Percentiles rank a stretch among this genome's conserved stretches.
Conservation (phyloP, 2,797 vertebrate species). For the Myripristis murdjan region DNA sequence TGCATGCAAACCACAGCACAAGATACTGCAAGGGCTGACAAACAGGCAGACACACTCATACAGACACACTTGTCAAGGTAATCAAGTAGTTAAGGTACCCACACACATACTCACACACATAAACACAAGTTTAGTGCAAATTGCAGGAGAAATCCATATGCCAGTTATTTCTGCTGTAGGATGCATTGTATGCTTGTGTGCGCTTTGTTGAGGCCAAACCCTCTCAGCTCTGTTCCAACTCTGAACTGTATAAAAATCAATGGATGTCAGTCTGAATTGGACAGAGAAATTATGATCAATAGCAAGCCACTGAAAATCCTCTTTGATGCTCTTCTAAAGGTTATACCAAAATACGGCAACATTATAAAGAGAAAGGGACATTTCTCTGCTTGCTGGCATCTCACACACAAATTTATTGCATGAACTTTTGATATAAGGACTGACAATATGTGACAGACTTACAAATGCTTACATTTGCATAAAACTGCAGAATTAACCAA, state of each 20-base stretch:
- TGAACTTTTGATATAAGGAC: neutral
- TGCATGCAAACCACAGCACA: conserved; percentile 18
- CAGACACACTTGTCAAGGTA: neutral
- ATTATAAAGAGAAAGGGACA: conserved; percentile 35
- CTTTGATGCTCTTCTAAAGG: conserved; percentile 2
- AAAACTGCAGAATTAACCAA: neutral
- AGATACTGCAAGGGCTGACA: neutral
- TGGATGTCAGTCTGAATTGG: conserved; percentile 48
- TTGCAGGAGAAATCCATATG: neutral
- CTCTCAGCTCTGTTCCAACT: conserved; percentile 18
- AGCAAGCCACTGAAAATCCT: conserved; percentile 25
- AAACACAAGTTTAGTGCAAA: conserved; percentile 8
- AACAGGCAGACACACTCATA: neutral
- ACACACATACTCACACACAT: conserved; percentile 1
- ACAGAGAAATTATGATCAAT: conserved; percentile 51
- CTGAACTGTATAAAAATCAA: conserved; percentile 46
- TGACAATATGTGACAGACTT: neutral
- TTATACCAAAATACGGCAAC: conserved; percentile 44
- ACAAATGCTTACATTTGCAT: neutral
- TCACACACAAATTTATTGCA: conserved; percentile 4
- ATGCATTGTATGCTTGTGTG: conserved; percentile 17
- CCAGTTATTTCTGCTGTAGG: conserved; percentile 9
- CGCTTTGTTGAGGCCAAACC: conserved; percentile 8
- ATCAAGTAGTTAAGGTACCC: too few species aligned
- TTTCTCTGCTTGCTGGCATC: conserved; percentile 40